Base-by-base conservation (phyloP, 2,888 invertebrate species). In the Pyrocoelia pectoralis region DNA sequence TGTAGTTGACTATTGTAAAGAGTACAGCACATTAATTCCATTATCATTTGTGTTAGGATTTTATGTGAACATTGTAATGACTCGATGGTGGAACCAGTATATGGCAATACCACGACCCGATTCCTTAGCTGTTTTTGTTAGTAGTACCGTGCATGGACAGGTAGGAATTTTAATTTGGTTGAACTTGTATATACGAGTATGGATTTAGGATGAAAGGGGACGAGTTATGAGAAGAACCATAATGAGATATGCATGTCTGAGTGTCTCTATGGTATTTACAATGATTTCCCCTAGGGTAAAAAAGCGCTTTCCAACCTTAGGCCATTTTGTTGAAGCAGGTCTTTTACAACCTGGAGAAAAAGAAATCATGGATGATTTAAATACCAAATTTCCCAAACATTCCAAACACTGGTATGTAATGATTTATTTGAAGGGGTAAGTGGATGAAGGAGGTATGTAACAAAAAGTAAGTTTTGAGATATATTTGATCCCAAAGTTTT, bases 31-130 rank as follows among this genome's bases (percentile, higher is more conserved):
- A 82, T 87, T 95, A 72, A 96, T 97, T 73, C 97, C 97, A 10
- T 81, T 97, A 69, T 95, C 96, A 3, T 97, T 97, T 81, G 95
- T 97, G 63, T 86, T 97, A 72, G 96, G 97, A 72, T 97, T 97
- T 84, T 97, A 96, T 83, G 95, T 97, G 55, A 90, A 92, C 5
- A 89, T 96, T 70, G 95, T 97, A 52, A 95, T 96, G 89, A 92
- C 91, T 61, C 86, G 97, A 73, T 97, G 96, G 96, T 94, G 94
- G 94, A 89, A 85, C 77, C 94, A 94, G 79, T 94, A 93, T 77
- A 89, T 87, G 57, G 77, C 83, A 8, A 93, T 94, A 73, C 94
- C 95, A 1, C 93, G 93, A 90, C 94, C 94, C 0, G 94, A 95
- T 83, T 89, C 92, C 10, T 87, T 92, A 55, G 93, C 93, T 3